Evolutionary conservation across 1,140 invertebrate species (phyloP).

Genomic region (Chrysomallon squamiferum): DNA sequence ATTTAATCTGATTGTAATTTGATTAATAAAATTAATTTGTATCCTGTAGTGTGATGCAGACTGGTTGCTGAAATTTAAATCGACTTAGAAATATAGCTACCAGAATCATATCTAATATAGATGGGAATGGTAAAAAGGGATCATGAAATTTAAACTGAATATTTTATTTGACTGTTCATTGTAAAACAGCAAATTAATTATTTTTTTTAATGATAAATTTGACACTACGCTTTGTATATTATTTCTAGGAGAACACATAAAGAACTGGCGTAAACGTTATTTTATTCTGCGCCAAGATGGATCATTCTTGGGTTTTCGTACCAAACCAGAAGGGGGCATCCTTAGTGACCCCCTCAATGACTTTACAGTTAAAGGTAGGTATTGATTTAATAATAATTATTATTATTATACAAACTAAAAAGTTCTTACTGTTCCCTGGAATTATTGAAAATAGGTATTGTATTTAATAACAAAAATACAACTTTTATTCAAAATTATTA

Average conservation of each 20-base stretch:
- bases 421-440: not conserved
- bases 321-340: constrained; percentile 78
- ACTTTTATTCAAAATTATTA: no score
- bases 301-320: constrained; percentile 90
- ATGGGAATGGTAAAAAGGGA: no score
- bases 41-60: no score
- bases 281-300: constrained; percentile 95
- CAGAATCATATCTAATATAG: no score
- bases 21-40: no score
- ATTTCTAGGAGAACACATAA: constrained; percentile 66
- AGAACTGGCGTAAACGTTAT: constrained; percentile 96
- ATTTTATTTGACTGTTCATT: no score
- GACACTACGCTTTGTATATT: constrained; percentile 11
- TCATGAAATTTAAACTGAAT: no score
- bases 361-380: constrained; percentile 91
- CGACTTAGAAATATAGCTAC: no score
- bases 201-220: no score
- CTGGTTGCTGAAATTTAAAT: no score
- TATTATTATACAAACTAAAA: not conserved
- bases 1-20: no score
- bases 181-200: no score
- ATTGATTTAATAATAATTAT: not conserved
- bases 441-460: not conserved
- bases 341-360: constrained; percentile 90
- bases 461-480: not conserved